phyloP scores from a whole-genome alignment of 2,113 vertebrate genomes.

The Brachyistius frenatus region DNA sequence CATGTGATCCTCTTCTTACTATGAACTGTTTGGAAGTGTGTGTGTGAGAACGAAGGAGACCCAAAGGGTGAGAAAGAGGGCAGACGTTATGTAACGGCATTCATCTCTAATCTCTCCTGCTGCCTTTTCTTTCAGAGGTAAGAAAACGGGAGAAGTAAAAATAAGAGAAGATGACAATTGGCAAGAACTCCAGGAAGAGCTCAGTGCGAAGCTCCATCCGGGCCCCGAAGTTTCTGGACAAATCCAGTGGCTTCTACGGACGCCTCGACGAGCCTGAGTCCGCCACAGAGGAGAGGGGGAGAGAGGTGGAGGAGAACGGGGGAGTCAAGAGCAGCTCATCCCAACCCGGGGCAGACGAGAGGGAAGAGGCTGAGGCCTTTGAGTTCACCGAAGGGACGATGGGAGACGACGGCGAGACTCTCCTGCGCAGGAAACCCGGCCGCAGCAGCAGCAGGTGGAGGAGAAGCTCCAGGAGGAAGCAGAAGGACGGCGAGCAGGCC shows the following conservation, averaged over 20 bases:
- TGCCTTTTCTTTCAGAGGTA: conserved; percentile 21
- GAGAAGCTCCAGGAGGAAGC: conserved; percentile 77
- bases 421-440: conserved; percentile 74
- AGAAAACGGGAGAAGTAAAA: background rate
- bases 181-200: conserved; percentile 79
- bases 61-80: conserved; percentile 1
- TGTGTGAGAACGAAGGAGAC: background rate
- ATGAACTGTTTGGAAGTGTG: background rate
- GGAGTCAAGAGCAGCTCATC: background rate
- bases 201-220: conserved; percentile 73
- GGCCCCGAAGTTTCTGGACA: conserved; percentile 83
- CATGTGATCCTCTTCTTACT: background rate
- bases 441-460: conserved; percentile 80
- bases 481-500: conserved; percentile 39
- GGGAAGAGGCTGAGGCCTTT: conserved; percentile 53
- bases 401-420: conserved; percentile 79
- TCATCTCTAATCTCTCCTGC: conserved; percentile 43
- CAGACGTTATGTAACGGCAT: conserved; percentile 38
- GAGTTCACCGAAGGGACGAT: conserved; percentile 72
- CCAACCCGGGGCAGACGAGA: conserved; percentile 21
- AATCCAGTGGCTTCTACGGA: conserved; percentile 81
- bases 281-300: conserved; percentile 10
- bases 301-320: background rate
- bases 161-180: conserved; percentile 78
- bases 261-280: conserved; percentile 80